Conservation (phyloP, 2,113 vertebrate genomes). For the Nansenia antarctica region DNA sequence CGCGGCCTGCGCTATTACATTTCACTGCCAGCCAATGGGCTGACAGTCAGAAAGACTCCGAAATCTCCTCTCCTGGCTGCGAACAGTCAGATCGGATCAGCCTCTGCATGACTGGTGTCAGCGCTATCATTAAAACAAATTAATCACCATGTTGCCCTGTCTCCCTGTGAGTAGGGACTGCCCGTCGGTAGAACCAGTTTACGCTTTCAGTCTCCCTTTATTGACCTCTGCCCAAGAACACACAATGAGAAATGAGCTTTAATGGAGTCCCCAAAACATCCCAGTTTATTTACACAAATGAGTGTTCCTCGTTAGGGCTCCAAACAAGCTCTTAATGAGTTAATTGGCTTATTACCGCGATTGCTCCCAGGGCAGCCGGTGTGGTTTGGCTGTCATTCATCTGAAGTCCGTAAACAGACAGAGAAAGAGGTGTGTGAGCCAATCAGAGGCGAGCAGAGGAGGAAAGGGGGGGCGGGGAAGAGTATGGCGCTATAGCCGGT, state of each 20-base stretch:
- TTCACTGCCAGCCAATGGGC: slow-evolving; percentile 52
- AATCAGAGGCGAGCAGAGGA: slow-evolving; percentile 8
- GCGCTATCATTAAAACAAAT: slow-evolving; percentile 64
- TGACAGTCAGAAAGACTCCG: slow-evolving; percentile 53
- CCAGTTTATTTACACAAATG: slow-evolving; percentile 71
- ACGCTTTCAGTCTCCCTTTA: slow-evolving; percentile 40
- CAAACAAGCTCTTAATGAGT: slow-evolving; percentile 77
- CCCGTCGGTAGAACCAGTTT: slow-evolving; percentile 43
- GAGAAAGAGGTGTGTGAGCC: slow-evolving; percentile 9
- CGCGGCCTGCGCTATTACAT: slow-evolving; percentile 33
- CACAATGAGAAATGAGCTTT: slow-evolving; percentile 27
- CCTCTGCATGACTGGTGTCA: slow-evolving; percentile 57
- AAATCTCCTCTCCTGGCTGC: slow-evolving; percentile 34
- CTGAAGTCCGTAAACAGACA: neutral
- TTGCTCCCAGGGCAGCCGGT: slow-evolving; percentile 62
- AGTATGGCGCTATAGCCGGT: slow-evolving; percentile 20
- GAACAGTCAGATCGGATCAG: slow-evolving; percentile 63
- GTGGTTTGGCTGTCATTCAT: slow-evolving; percentile 71
- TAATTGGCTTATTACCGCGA: slow-evolving; percentile 75
- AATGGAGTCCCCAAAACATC: slow-evolving; percentile 39
- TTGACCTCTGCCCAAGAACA: slow-evolving; percentile 52
- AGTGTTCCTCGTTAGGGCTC: slow-evolving; percentile 71
- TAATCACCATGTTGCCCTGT: slow-evolving; percentile 61
- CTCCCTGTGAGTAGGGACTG: slow-evolving; percentile 40
- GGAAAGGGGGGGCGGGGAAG: slow-evolving; percentile 19